Evolutionary conservation across 2,113 vertebrate genomes (phyloP).

Genomic region (Vulpes ferrilata): DNA sequence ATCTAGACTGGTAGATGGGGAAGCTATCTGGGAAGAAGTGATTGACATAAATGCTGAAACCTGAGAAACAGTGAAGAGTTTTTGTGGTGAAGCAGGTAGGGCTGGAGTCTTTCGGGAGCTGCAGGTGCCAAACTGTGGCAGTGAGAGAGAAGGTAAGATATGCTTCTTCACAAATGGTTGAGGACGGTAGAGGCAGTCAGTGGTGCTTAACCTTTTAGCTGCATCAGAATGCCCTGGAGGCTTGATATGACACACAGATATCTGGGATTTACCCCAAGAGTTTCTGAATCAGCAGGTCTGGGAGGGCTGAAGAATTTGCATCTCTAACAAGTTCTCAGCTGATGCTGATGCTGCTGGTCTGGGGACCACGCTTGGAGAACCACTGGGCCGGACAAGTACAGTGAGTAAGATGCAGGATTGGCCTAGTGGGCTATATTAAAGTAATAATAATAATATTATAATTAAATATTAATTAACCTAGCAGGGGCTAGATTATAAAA

Average conservation of each 20-base stretch:
- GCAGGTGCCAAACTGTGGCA: neutral
- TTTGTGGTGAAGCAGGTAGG: neutral
- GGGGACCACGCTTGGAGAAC: neutral
- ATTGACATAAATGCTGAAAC: neutral
- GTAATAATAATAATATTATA: neutral
- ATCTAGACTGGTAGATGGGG: neutral
- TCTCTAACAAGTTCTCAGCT: neutral
- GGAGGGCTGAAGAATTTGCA: neutral
- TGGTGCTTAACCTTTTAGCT: neutral
- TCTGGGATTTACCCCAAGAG: neutral
- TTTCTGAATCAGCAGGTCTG: neutral
- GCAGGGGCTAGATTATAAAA: neutral
- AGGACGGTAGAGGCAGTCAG: neutral
- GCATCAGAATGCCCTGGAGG: neutral
- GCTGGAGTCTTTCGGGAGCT: neutral
- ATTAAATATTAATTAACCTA: neutral
- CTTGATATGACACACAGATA: neutral
- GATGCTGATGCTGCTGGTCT: neutral
- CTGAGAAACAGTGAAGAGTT: neutral
- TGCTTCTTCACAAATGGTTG: neutral
- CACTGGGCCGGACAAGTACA: neutral
- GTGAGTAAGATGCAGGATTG: neutral
- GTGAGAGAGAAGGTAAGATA: neutral
- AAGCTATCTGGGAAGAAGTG: neutral
- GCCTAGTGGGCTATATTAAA: no score